phyloP scores from a whole-genome alignment of 1,140 invertebrate genomes.

The Patella vulgata region DNA sequence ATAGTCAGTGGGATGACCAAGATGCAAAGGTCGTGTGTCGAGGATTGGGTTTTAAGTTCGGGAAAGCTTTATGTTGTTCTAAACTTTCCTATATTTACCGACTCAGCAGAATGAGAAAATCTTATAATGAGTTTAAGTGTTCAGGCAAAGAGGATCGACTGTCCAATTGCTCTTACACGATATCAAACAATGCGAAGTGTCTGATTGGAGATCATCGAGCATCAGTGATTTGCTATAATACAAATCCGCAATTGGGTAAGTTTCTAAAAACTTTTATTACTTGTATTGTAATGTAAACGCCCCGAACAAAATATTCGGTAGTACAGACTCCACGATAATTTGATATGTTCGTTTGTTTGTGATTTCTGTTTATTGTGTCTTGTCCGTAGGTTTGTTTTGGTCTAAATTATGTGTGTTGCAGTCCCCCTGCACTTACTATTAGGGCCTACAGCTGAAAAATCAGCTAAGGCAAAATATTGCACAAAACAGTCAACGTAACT shows the following conservation, averaged over 20 bases:
- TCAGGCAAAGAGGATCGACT: constrained; percentile 32
- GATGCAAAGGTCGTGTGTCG: constrained; percentile 47
- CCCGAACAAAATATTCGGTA: too few relatives aligned
- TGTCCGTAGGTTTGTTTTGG: too few relatives aligned
- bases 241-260: too few relatives aligned
- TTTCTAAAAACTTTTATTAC: too few relatives aligned
- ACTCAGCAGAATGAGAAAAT: constrained; percentile 10
- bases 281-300: too few relatives aligned
- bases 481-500: neutral
- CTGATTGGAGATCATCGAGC: constrained; percentile 26
- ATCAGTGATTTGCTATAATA: constrained; percentile 46
- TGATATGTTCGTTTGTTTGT: too few relatives aligned
- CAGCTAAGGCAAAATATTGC: too few relatives aligned
- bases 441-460: too few relatives aligned
- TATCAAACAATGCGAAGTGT: constrained; percentile 27
- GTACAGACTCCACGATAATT: too few relatives aligned
- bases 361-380: too few relatives aligned
- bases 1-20: constrained; percentile 40
- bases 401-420: too few relatives aligned
- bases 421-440: too few relatives aligned
- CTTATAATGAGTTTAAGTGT: constrained; percentile 34
- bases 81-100: constrained; percentile 24
- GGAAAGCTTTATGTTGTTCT: constrained; percentile 31
- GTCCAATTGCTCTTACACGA: constrained; percentile 22
- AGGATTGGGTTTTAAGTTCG: constrained; percentile 37